phyloP scores from a whole-genome alignment of 2,113 vertebrate species.

The Scopus umbretta region DNA sequence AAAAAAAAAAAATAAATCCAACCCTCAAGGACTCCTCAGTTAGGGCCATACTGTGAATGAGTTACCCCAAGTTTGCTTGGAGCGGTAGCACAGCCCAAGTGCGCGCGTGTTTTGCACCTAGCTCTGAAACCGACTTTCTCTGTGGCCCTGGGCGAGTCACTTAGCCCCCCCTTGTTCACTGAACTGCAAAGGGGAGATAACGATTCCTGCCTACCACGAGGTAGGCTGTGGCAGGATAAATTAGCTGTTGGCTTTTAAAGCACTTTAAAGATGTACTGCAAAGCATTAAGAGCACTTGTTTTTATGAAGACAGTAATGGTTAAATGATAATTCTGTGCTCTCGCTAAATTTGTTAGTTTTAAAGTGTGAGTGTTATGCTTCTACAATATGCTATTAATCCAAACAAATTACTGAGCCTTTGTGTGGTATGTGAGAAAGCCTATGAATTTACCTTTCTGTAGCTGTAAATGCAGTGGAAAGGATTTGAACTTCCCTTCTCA shows the following conservation, averaged over 20 bases:
- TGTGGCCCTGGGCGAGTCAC: neutral
- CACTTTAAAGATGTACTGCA: conserved; percentile 60
- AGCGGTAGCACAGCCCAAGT: neutral
- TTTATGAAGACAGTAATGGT: conserved; percentile 67
- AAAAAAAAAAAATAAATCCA: neutral
- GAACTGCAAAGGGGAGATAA: conserved; percentile 17
- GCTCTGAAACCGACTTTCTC: neutral
- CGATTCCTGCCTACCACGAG: neutral
- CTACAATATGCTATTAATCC: conserved; percentile 63
- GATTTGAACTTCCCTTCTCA: conserved; percentile 65
- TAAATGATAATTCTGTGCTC: conserved; percentile 68
- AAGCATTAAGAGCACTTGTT: conserved; percentile 68
- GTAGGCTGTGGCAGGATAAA: conserved; percentile 46
- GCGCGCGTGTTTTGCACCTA: neutral
- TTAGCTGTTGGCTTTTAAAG: conserved; percentile 59
- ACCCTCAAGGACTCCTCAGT: neutral
- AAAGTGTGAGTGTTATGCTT: conserved; percentile 62
- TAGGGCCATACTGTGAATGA: neutral
- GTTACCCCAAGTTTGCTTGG: neutral
- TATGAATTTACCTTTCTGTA: conserved; percentile 43
- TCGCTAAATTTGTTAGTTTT: conserved; percentile 59
- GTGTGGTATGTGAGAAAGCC: conserved; percentile 11
- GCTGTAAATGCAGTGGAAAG: conserved; percentile 59
- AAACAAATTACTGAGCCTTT: conserved; percentile 64
- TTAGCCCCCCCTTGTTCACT: neutral